A percentile compares a stretch with the other conserved stretches of the same genome.
Conservation (phyloP, 2,797 vertebrate species). For the Allobates femoralis region DNA sequence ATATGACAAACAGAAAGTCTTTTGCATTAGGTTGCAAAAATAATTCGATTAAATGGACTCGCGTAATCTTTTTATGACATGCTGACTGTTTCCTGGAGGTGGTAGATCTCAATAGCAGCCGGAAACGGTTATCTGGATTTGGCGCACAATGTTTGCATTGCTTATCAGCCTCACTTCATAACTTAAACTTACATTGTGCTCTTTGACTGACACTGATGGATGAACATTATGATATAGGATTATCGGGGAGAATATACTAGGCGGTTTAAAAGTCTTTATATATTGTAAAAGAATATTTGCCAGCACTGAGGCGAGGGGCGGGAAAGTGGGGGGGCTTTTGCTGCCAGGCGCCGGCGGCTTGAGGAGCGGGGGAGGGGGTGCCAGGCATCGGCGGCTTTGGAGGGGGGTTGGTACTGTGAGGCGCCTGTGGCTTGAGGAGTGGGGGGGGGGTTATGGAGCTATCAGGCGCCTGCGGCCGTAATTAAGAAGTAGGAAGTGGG, state of each 20-base stretch:
- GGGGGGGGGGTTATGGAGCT: too few relatives aligned
- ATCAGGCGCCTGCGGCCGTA: too few relatives aligned
- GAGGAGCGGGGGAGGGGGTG: too few relatives aligned
- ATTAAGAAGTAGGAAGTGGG: too few relatives aligned
- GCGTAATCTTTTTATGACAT: slow-evolving; percentile 18
- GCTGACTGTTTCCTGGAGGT: slow-evolving; percentile 25
- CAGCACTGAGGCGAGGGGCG: too few relatives aligned
- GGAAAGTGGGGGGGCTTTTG: too few relatives aligned
- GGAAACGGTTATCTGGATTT: slow-evolving; percentile 39
- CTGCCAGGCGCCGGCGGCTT: too few relatives aligned
- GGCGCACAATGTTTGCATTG: slow-evolving; percentile 22
- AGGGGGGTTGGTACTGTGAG: too few relatives aligned
- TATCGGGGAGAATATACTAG: not conserved
- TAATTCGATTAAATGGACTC: slow-evolving; percentile 48
- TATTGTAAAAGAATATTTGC: too few relatives aligned
- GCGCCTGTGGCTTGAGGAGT: too few relatives aligned
- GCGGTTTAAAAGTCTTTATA: too few relatives aligned
- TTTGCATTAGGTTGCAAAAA: slow-evolving; percentile 49
- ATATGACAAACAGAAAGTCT: slow-evolving; percentile 56
- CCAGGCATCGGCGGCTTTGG: too few relatives aligned
- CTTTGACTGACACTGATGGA: not conserved
- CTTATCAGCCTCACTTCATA: slow-evolving; percentile 34
- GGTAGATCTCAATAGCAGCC: slow-evolving; percentile 7
- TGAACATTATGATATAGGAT: not conserved
- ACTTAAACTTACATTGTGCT: not conserved